Percentiles rank a stretch among this genome's conserved stretches.
Conservation (phyloP, 2,888 invertebrate genomes). For the Magallana nippona region DNA sequence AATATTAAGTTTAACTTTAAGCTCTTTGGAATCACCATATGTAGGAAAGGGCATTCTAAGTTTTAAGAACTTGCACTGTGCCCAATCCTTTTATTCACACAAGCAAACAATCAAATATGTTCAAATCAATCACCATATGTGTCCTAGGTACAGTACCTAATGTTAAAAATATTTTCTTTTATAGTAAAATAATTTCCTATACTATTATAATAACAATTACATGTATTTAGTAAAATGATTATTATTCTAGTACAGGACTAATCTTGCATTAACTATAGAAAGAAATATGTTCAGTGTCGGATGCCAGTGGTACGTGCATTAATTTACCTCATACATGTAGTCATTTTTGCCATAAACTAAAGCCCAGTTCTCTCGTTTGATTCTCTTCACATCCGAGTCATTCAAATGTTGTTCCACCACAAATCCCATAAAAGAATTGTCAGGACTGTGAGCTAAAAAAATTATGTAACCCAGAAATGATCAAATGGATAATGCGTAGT, state of each 20-base stretch:
- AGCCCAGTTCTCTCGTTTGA: conserved; percentile 71
- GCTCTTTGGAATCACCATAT: too few species aligned
- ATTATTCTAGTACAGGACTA: too few species aligned
- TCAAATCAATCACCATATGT: too few species aligned
- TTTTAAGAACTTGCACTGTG: background rate
- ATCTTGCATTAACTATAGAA: too few species aligned
- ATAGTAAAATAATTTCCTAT: background rate
- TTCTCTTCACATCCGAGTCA: conserved; percentile 58
- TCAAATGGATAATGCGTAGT: too few species aligned
- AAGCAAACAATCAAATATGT: background rate
- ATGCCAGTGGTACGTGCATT: background rate
- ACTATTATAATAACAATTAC: too few species aligned
- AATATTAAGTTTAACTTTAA: too few species aligned
- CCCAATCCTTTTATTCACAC: background rate
- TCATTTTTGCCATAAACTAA: conserved; percentile 81
- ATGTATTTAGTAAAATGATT: too few species aligned
- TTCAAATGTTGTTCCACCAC: conserved; percentile 79
- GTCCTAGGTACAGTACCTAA: background rate
- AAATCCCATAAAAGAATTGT: conserved; percentile 82
- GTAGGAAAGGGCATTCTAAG: background rate
- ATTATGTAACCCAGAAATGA: background rate
- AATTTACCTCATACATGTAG: conserved; percentile 80
- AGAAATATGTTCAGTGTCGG: too few species aligned
- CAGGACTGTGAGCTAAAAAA: conserved; percentile 80
- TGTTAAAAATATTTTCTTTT: conserved; percentile 3